Evolutionary conservation across 2,797 vertebrate species (phyloP), one percentile per base, ranked within the genome.

Genomic region (Anabacerthia variegaticeps): DNA sequence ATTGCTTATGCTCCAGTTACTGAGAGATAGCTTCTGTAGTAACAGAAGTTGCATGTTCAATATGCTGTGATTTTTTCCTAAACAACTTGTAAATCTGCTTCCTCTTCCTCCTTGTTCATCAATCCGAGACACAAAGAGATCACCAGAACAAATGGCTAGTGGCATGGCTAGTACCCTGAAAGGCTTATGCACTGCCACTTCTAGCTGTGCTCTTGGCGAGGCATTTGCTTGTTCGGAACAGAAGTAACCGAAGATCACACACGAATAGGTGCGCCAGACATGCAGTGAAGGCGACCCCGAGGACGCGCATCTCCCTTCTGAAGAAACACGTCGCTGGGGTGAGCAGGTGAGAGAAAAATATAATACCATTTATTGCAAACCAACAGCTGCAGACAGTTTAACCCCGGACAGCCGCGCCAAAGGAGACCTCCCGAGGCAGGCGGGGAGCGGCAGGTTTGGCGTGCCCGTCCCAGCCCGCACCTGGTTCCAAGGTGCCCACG

Each of bases 161-260:
- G 36, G 36, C 30, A 2, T 1, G 36, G 62, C 13, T 4, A 7
- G 30, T 2, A 7, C 12, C 7, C 14, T 1, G 49, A 7, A 17
- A 55, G 41, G 54, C 6, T 23, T 9, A 2, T 0, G 10, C 12
- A 11, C 3, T 1, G 85, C 13, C 83, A 13, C 34, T 23, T n/a
- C 14, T 22, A 21, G 59, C 59, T 1, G 0, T 2, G 9, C 0
- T 26, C 36, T 2, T 0, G 37, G 49, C 4, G 59, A 65, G 34
- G 37, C 30, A 7, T 4, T 1, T 1, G 19, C 23, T 67, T 6
- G 19, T 8, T 51, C 54, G 8, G 9, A 58, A 61, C 43, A 1
- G 15, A 61, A 71, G 2, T 6, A 16, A 20, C 24, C 3, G 41
- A 27, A 32, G 22, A 9, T 4, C 3, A 17, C 3, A 16, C 3